Evolutionary conservation across 30 jellyfish, hydroid and myxozoan genomes (phyloP), one percentile per base, ranked within the genome.

Genomic region (Phacellophora camtschatica): DNA sequence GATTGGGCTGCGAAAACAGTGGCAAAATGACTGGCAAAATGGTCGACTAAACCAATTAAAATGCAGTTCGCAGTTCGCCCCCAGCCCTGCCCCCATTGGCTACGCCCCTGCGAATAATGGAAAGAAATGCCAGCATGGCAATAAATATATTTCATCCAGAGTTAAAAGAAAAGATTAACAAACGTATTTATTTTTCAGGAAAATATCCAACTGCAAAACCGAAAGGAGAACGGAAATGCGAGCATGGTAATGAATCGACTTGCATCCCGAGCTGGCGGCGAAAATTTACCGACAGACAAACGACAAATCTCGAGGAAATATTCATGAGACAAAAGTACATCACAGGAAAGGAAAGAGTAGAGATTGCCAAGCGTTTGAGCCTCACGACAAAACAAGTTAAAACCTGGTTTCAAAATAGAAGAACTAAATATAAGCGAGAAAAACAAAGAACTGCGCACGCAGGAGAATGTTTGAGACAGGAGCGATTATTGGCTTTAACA

Each of bases 191-290:
- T 23, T 27, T 23, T 51, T 2, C 30, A 72, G 86, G 74, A 50
- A 72, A 53, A 31, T 11, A 51, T 53, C 74, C 74, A n/a, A 30
- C 65, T 53, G 33, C 66, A 35, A 72, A 51, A 72, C 31, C 74
- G 2, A 53, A 28, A 72, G 86, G 74, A 16, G 71, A 51, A 50
- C 86, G 74, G 86, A 72, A 72, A 53, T 51, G 64, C 45, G 74
- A 34, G n/a, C 29, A 25, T 72, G 51, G 42, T 1, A 55, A 33
- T 42, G 86, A 72, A 53, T 72, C 86, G 34, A 49, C 24, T 22
- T 58, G 81, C 48, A 49, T 77, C 82, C 91, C 91, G 49, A 80
- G 91, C 71, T 80, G 91, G 91, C 57, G 91, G 81, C 46, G 91
- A 45, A 80, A 80, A 65, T 80, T 80, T 42, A 62, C 91, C 35